A percentile compares a stretch with the other conserved stretches of the same genome.
Conservation (phyloP, 2,113 vertebrate species). For the Paracyprichromis sp. region DNA sequence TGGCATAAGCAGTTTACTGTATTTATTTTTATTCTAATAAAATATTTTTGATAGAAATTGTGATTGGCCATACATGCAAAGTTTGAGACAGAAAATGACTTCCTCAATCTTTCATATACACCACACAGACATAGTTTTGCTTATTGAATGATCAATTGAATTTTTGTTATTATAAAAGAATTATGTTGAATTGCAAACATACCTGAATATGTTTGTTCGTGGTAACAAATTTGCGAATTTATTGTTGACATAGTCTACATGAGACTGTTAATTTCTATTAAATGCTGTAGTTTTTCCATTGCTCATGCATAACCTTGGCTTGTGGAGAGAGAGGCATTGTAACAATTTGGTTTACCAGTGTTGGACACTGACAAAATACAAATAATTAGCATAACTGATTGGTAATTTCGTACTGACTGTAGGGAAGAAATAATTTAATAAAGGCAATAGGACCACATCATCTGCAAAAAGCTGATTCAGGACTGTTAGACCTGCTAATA, state of each 20-base stretch:
- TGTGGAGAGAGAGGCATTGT: neutral
- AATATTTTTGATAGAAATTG: neutral
- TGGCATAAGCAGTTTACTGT: fast-evolving
- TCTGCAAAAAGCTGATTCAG: neutral
- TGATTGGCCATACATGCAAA: neutral
- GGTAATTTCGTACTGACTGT: neutral
- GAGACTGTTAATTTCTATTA: neutral
- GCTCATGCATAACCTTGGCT: neutral
- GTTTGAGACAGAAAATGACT: neutral
- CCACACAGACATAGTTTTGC: neutral
- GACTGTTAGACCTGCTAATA: neutral
- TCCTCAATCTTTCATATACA: neutral
- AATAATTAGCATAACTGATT: neutral
- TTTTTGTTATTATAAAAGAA: neutral
- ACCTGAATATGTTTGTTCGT: neutral
- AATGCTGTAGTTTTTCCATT: neutral
- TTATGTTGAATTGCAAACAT: neutral
- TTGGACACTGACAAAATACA: neutral
- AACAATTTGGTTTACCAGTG: neutral
- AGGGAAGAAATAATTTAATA: neutral
- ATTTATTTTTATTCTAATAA: neutral
- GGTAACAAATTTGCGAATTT: neutral
- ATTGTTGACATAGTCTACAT: neutral
- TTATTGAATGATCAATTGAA: neutral
- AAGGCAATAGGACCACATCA: neutral